These are phyloP conservation scores for Hydropsyche tenuis DNA, from an alignment of 1,140 invertebrate species.

Conservation along the genomic window DNA sequence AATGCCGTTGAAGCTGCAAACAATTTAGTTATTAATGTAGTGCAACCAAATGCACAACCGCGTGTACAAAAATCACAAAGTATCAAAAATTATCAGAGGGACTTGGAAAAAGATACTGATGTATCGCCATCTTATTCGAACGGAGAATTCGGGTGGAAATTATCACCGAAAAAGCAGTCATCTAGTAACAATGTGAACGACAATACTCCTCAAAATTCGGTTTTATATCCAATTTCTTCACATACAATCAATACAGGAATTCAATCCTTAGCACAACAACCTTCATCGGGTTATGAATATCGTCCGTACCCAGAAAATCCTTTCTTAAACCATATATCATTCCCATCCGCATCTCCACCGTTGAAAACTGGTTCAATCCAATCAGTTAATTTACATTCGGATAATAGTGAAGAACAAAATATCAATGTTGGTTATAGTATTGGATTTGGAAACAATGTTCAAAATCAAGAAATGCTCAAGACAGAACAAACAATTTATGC, in stretches of 20 bases:
- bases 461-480: slow-evolving; percentile 39
- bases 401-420: slow-evolving; percentile 55
- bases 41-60: slow-evolving; percentile 33
- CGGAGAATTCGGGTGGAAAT: slow-evolving; percentile 61
- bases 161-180: slow-evolving; percentile 54
- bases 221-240: slow-evolving; percentile 33
- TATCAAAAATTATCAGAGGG: slow-evolving; percentile 51
- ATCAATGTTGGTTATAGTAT: slow-evolving; percentile 52
- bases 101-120: slow-evolving; percentile 52
- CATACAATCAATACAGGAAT: slow-evolving; percentile 11
- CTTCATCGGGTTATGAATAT: slow-evolving; percentile 42
- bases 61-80: slow-evolving; percentile 45
- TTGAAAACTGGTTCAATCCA: slow-evolving; percentile 37
- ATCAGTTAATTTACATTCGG: slow-evolving; percentile 55
- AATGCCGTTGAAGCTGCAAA: slow-evolving; percentile 41
- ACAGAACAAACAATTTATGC: slow-evolving; percentile 34
- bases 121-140: slow-evolving; percentile 58
- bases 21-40: slow-evolving; percentile 44
- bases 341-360: slow-evolving; percentile 34
- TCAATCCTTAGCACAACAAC: slow-evolving; percentile 38
- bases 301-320: slow-evolving; percentile 48
- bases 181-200: background rate
- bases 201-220: background rate
- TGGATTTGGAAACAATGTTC: slow-evolving; percentile 42
- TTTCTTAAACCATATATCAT: slow-evolving; percentile 54